Conservation (phyloP, 2,888 invertebrate genomes). For the Chrysopilus asiliformis region DNA sequence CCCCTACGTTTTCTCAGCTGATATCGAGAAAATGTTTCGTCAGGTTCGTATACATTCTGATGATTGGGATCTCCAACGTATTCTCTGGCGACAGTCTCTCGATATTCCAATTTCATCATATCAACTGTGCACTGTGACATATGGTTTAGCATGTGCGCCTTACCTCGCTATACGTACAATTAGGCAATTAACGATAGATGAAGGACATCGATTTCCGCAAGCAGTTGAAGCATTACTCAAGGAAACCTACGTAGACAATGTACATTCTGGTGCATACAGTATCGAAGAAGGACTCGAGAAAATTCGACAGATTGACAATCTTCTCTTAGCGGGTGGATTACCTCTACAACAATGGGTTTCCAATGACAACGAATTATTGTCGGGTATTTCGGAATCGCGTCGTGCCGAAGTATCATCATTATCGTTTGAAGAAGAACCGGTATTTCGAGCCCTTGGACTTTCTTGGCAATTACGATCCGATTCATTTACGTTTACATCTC, state of each 20-base stretch:
- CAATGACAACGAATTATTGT: conserved; percentile 5
- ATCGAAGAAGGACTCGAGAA: conserved; percentile 2
- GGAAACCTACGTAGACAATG: no score
- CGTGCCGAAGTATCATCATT: no score
- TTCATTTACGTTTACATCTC: conserved; percentile 7
- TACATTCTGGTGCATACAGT: neutral
- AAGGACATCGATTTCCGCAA: no score
- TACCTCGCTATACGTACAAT: no score
- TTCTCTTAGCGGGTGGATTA: conserved; percentile 8
- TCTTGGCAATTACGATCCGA: conserved; percentile 6
- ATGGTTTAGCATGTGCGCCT: neutral
- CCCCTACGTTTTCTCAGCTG: conserved; percentile 1
- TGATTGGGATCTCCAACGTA: conserved; percentile 5
- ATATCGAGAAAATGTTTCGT: conserved; percentile 7
- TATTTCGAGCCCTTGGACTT: conserved; percentile 3
- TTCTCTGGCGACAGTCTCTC: no score
- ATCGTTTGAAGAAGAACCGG: conserved; percentile 5
- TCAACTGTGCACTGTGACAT: neutral
- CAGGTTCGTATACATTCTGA: conserved; percentile 3
- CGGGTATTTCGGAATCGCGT: neutral
- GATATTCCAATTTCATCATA: neutral
- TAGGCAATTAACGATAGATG: no score
- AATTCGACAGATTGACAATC: conserved; percentile 5
- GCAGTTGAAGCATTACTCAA: no score
- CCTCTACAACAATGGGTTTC: conserved; percentile 5